Evolutionary conservation across 2,113 vertebrate species (phyloP), one percentile per base, ranked within the genome.

Genomic region (Engystomops pustulosus): DNA sequence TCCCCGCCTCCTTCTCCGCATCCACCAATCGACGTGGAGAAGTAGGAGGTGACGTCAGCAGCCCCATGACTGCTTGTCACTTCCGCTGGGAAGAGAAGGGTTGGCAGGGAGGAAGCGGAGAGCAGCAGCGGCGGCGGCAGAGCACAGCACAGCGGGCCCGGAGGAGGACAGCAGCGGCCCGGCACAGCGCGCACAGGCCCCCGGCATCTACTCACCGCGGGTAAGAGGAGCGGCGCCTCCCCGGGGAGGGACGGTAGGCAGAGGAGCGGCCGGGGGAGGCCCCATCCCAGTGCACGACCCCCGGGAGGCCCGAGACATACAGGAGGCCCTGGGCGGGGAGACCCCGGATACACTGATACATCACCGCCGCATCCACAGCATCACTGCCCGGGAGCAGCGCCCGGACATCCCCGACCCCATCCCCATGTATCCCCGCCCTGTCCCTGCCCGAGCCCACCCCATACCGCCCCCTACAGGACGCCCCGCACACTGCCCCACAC

Each of bases 301-400:
- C 51, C 53, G 53, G 6, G 51, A 69, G 0, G 23, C 14, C 34
- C 0, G 15, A 4, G 30, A 18, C 20, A n/a, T 11, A 23, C 79
- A 20, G 84, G 79, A 27, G 85, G 89, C 86, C 88, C 85, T 89
- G 47, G 84, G 77, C 80, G 32, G 87, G 27, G 32, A 79, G 62
- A 68, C 81, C 85, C 84, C 17, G 30, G 70, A 12, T 1, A 36
- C 25, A 60, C 38, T 58, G 20, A 23, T 15, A 3, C 25, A 47
- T 9, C 15, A 30, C 44, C 17, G 58, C 18, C 72, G 76, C 51
- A 6, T 25, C 4, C n/a, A n/a, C n/a, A n/a, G n/a, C 25, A 5
- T 23, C 25, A 7, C 53, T 30, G 25, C 15, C 30, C n/a, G 38
- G 4, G 38, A 41, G 38, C 38, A 4, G 38, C 60, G 23, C 34